A percentile compares a stretch with the other conserved stretches of the same genome.
Conservation (phyloP, 2,797 vertebrate genomes). For the Tokudaia tokunoshimensis region DNA sequence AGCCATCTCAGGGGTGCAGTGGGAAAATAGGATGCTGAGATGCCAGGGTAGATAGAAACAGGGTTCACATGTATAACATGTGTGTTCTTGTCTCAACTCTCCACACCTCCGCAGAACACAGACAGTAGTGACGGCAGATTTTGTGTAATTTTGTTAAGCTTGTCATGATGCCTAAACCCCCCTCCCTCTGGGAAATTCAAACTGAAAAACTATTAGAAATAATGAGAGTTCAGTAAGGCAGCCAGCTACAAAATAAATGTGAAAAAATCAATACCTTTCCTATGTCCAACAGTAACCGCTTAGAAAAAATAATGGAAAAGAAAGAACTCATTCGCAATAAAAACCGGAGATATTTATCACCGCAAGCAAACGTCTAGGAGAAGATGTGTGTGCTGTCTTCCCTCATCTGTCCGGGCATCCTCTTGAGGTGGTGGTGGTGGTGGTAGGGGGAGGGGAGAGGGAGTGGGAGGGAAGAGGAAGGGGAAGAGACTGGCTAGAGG, state of each 20-base stretch:
- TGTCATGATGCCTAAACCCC: conserved; percentile 3
- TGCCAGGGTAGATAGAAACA: background rate
- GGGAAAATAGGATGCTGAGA: background rate
- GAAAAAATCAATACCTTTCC: conserved; percentile 79
- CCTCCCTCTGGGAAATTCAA: conserved; percentile 52
- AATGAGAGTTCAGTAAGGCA: conserved; percentile 80
- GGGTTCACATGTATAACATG: fast-evolving
- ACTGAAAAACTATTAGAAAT: conserved; percentile 80
- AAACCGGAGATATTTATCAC: conserved; percentile 67
- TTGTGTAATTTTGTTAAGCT: conserved; percentile 13
- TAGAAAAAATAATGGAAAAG: conserved; percentile 78
- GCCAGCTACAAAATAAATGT: conserved; percentile 74
- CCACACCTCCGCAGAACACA: background rate
- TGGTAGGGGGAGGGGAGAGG: background rate
- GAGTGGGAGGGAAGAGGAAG: background rate
- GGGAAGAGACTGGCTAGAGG: background rate
- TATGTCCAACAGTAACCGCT: conserved; percentile 75
- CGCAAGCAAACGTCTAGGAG: background rate
- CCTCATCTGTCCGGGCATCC: background rate
- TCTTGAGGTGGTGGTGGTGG: background rate
- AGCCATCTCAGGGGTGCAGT: background rate
- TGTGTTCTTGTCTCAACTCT: background rate
- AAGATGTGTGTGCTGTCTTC: background rate
- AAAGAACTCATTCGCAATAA: conserved; percentile 63
- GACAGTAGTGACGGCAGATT: background rate